Conservation (phyloP, 2,113 vertebrate genomes). For the Hymenochirus boettgeri region DNA sequence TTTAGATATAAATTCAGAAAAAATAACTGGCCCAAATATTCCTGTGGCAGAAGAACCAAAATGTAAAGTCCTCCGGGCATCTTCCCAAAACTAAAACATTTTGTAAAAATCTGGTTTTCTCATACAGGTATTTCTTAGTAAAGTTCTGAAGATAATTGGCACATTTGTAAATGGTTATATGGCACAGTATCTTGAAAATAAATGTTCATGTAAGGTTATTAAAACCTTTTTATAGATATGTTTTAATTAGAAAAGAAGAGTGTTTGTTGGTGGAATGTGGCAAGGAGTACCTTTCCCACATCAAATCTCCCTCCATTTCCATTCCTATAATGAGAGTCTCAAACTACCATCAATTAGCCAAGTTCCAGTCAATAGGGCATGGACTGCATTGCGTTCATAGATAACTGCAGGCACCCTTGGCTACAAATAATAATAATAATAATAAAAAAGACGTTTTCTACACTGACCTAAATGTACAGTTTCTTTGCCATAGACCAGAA, state of each 20-base stretch:
- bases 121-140: slow-evolving; percentile 29
- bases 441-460: slow-evolving; percentile 12
- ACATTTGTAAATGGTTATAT: slow-evolving; percentile 41
- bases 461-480: not conserved
- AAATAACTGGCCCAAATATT: slow-evolving; percentile 38
- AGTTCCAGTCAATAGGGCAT: slow-evolving; percentile 13
- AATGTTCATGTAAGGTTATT: slow-evolving; percentile 32
- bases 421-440: slow-evolving; percentile 2
- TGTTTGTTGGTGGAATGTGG: not conserved
- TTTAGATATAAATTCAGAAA: slow-evolving; percentile 33
- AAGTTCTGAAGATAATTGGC: slow-evolving; percentile 41
- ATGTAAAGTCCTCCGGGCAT: slow-evolving; percentile 23
- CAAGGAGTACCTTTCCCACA: not conserved
- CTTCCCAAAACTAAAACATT: slow-evolving; percentile 36
- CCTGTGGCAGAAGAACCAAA: slow-evolving; percentile 35
- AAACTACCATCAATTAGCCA: slow-evolving; percentile 11
- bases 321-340: slow-evolving; percentile 2
- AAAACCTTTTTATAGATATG: slow-evolving; percentile 25
- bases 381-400: no score
- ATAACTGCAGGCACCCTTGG: slow-evolving; percentile 36
- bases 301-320: not conserved
- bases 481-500: slow-evolving; percentile 19
- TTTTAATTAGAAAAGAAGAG: slow-evolving; percentile 16
- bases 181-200: slow-evolving; percentile 41
- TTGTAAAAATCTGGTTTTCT: slow-evolving; percentile 34